Conservation (phyloP, 2,113 vertebrate genomes). For the Paedocypris sp. region DNA sequence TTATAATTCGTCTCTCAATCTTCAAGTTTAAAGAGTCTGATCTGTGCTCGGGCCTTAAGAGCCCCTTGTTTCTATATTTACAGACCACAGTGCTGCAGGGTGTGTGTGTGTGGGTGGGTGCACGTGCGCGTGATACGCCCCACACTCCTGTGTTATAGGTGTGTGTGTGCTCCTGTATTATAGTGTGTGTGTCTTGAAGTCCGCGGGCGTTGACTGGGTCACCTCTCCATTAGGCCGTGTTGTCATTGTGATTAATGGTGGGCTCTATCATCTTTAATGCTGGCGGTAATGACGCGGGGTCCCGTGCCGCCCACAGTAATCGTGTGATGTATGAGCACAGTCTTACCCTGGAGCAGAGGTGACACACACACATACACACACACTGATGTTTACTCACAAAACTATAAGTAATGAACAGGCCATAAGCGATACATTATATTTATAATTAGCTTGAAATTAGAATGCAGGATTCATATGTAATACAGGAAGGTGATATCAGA, state of each 20-base stretch:
- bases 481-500: no score
- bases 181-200: slow-evolving; percentile 60
- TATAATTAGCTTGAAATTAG: neutral
- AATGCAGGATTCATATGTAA: neutral
- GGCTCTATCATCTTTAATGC: slow-evolving; percentile 99
- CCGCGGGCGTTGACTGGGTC: slow-evolving; percentile 84
- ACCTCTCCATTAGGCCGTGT: slow-evolving; percentile 98
- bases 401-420: slow-evolving; percentile 94
- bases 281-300: slow-evolving; percentile 99
- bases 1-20: slow-evolving; percentile 56
- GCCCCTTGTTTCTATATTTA: slow-evolving; percentile 18
- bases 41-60: slow-evolving; percentile 1
- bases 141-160: no score
- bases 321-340: slow-evolving; percentile 96
- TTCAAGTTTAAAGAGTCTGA: slow-evolving; percentile 6
- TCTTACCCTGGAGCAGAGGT: slow-evolving; percentile 98
- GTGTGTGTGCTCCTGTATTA: slow-evolving; percentile 2
- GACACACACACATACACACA: slow-evolving; percentile 83
- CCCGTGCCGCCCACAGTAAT: slow-evolving; percentile 92
- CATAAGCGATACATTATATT: slow-evolving; percentile 10
- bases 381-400: slow-evolving; percentile 91
- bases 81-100: slow-evolving; percentile 1
- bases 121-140: neutral
- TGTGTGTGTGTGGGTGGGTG: neutral
- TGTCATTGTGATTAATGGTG: slow-evolving; percentile 99